These are phyloP conservation scores for Halcyon badia DNA, from an alignment of 2,797 vertebrate species.

Conservation along the genomic window DNA sequence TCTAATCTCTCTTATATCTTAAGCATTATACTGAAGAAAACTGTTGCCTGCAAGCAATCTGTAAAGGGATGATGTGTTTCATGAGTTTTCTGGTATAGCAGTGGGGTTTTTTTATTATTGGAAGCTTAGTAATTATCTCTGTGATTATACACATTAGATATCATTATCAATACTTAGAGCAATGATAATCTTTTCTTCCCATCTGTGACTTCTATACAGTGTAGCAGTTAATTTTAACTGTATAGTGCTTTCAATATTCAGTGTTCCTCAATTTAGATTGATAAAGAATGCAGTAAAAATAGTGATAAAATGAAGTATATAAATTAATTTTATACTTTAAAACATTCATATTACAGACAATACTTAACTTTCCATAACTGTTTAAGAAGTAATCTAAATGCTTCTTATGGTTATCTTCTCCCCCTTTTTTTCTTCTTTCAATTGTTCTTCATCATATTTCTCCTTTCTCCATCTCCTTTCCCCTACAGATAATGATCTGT, in stretches of 20 bases:
- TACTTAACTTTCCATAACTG: not conserved
- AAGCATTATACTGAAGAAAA: not conserved
- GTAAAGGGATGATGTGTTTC: not conserved
- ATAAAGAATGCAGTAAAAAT: not conserved
- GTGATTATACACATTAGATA: constrained; percentile 4
- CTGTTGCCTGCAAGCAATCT: not conserved
- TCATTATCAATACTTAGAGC: not conserved
- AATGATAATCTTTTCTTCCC: not conserved
- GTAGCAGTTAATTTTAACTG: not conserved
- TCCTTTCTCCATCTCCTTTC: not conserved
- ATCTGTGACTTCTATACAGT: not conserved
- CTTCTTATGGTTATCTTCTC: not conserved
- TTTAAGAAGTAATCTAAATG: not conserved
- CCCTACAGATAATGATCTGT: not conserved
- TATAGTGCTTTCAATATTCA: not conserved
- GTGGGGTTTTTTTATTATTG: not conserved
- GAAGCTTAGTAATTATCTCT: not conserved
- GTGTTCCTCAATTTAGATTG: not conserved
- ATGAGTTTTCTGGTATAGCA: not conserved
- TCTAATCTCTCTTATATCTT: constrained; percentile 9
- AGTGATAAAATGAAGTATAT: not conserved
- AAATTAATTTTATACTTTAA: not conserved
- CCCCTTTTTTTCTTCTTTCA: not conserved
- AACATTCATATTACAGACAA: not conserved
- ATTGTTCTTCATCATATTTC: not conserved